Conservation (phyloP, 2,797 vertebrate species). For the Ibycter americanus region DNA sequence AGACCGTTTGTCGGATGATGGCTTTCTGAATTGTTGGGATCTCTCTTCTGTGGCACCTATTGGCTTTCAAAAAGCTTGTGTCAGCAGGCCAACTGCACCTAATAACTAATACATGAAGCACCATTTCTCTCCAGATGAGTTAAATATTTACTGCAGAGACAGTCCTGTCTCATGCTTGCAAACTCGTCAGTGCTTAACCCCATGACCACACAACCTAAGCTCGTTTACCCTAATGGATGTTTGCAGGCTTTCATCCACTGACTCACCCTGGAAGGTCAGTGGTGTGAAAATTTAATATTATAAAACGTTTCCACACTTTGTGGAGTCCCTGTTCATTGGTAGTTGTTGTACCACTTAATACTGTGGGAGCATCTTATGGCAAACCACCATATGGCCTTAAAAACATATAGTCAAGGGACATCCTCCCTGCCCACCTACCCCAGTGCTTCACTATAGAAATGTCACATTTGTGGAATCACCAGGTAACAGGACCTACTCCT, state of each 20-base stretch:
- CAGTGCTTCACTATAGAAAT: neutral
- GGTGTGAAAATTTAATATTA: neutral
- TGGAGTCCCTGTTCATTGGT: neutral
- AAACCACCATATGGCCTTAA: neutral
- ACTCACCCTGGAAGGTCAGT: neutral
- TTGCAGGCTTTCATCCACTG: neutral
- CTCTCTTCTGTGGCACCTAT: neutral
- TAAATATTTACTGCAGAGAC: conserved; percentile 12
- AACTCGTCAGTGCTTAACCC: neutral
- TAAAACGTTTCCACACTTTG: neutral
- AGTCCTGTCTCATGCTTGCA: neutral
- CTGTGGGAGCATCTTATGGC: neutral
- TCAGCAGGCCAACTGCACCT: conserved; percentile 21
- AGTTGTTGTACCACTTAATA: neutral
- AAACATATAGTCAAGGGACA: neutral
- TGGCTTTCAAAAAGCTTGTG: conserved; percentile 35
- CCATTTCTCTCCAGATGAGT: neutral
- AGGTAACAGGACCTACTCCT: neutral
- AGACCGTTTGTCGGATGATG: neutral
- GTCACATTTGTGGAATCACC: neutral
- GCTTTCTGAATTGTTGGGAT: neutral
- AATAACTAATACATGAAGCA: neutral
- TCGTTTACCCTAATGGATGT: neutral
- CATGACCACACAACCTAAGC: neutral
- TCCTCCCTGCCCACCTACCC: neutral